phyloP scores from a whole-genome alignment of 2,797 vertebrate species.

The Somateria mollissima region DNA sequence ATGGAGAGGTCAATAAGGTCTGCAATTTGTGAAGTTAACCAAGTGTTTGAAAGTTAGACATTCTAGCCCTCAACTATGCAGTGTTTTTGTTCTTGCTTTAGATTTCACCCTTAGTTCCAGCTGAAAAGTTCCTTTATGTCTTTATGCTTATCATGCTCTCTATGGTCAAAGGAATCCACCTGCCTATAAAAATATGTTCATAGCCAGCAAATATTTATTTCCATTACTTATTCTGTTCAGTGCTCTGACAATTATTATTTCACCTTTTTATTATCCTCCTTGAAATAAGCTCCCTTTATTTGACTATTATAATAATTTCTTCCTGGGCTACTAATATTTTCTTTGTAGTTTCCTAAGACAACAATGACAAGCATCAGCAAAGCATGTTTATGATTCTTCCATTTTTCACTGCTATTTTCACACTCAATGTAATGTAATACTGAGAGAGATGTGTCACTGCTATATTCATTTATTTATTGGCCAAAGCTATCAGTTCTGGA shows the following conservation, averaged over 20 bases:
- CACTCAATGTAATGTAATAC: not conserved
- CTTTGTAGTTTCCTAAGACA: not conserved
- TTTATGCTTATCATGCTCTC: not conserved
- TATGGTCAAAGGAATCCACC: not conserved
- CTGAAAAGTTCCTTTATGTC: not conserved
- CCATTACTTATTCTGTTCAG: not conserved
- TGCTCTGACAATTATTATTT: not conserved
- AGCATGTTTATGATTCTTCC: not conserved
- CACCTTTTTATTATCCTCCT: not conserved
- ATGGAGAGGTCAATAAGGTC: not conserved
- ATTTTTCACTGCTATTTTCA: constrained; percentile 27
- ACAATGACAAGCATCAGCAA: constrained; percentile 8
- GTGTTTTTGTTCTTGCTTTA: not conserved
- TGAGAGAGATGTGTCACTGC: not conserved
- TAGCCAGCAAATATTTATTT: not conserved
- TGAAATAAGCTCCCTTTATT: not conserved
- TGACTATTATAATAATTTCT: not conserved
- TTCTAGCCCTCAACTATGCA: not conserved
- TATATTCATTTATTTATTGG: not conserved
- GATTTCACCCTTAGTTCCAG: not conserved
- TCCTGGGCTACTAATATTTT: not conserved
- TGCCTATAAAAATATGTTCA: not conserved
- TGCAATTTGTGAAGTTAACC: not conserved
- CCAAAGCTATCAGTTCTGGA: not conserved
- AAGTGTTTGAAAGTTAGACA: not conserved